phyloP scores from a whole-genome alignment of 2,888 invertebrate genomes.

The Drosophila dives region DNA sequence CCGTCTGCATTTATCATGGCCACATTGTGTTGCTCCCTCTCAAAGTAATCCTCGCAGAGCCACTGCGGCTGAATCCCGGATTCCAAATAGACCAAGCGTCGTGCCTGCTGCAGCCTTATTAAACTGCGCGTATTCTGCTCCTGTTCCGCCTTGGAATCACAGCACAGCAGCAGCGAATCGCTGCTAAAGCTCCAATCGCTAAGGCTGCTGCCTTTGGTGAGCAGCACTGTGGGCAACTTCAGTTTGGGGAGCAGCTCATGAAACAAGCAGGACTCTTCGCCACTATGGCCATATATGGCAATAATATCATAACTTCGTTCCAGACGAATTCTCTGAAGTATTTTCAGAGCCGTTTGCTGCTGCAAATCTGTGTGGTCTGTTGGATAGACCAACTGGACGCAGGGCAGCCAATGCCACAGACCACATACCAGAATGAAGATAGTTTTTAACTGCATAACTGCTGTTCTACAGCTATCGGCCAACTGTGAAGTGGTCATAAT shows the following conservation, averaged over 20 bases:
- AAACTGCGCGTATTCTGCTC: slow-evolving; percentile 33
- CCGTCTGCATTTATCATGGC: slow-evolving; percentile 28
- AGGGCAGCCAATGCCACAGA: slow-evolving; percentile 3
- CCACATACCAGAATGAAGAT: neutral
- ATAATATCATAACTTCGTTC: slow-evolving; percentile 42
- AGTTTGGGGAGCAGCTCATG: slow-evolving; percentile 26
- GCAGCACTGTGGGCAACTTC: slow-evolving; percentile 35
- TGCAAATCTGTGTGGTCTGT: neutral
- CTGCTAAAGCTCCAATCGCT: slow-evolving; percentile 48
- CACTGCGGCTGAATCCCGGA: neutral
- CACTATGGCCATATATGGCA: slow-evolving; percentile 41
- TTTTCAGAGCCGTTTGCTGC: slow-evolving; percentile 12
- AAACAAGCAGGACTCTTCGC: slow-evolving; percentile 39
- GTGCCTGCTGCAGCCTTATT: slow-evolving; percentile 39
- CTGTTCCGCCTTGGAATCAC: slow-evolving; percentile 30
- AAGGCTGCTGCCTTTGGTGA: slow-evolving; percentile 22
- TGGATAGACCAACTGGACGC: slow-evolving; percentile 4
- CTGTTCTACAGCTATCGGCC: slow-evolving; percentile 18
- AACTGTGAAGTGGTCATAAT: slow-evolving; percentile 30
- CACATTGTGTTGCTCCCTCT: slow-evolving; percentile 53
- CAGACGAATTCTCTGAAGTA: slow-evolving; percentile 33
- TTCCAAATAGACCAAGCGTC: slow-evolving; percentile 47
- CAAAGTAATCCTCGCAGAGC: slow-evolving; percentile 39
- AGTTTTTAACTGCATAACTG: slow-evolving; percentile 21
- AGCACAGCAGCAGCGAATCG: slow-evolving; percentile 41